Evolutionary conservation across 30 jellyfish, hydroid and myxozoan species (phyloP).

Genomic region (Clytia hemisphaerica): DNA sequence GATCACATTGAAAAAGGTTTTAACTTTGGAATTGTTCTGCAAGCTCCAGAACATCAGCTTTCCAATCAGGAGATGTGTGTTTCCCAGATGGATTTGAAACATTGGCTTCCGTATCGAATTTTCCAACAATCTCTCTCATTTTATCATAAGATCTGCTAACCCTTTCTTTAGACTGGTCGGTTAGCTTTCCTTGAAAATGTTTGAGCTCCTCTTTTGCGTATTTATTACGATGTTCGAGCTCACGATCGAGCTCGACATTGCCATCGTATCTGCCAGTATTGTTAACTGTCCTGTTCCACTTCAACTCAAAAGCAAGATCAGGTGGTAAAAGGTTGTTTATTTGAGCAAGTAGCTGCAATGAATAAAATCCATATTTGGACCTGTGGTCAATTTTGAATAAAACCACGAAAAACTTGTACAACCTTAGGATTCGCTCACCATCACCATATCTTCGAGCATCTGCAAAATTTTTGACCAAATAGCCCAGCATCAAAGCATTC

Average conservation of each 20-base stretch:
- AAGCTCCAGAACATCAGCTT: slow-evolving; percentile 9
- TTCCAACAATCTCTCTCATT: not conserved
- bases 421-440: slow-evolving; percentile 18
- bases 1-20: not conserved
- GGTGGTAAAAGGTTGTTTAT: slow-evolving; percentile 6
- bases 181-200: slow-evolving; percentile 24
- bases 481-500: slow-evolving; percentile 15
- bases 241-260: slow-evolving; percentile 21
- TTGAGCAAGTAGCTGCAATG: slow-evolving; percentile 2
- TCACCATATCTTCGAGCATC: slow-evolving; percentile 28
- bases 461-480: not conserved
- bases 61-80: slow-evolving; percentile 8
- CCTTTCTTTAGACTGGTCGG: slow-evolving; percentile 15
- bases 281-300: slow-evolving; percentile 12
- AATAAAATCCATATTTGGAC: not conserved
- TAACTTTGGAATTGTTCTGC: not conserved
- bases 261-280: slow-evolving; percentile 1
- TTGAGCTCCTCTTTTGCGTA: slow-evolving; percentile 10
- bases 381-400: not conserved
- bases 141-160: not conserved
- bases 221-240: slow-evolving; percentile 20
- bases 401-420: slow-evolving; percentile 5
- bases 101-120: not conserved
- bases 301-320: not conserved
- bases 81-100: slow-evolving; percentile 7